Percentiles rank a stretch among this genome's conserved stretches.
Conservation (phyloP, 2,888 invertebrate genomes). For the Rhodophaea formosa region DNA sequence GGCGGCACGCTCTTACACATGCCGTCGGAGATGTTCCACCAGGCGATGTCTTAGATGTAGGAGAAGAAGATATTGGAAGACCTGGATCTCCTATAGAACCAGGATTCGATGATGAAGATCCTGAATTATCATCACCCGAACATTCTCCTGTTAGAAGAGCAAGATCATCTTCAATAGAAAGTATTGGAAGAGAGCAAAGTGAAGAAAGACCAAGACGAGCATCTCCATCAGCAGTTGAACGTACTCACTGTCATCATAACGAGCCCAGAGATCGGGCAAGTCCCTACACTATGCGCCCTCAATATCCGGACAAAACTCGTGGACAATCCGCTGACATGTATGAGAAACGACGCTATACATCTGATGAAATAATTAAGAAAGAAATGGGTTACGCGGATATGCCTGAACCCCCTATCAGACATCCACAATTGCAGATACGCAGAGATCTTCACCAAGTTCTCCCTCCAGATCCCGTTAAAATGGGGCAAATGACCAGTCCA, state of each 20-base stretch:
- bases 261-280: constrained; percentile 79
- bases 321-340: constrained; percentile 59
- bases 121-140: constrained; percentile 81
- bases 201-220: constrained; percentile 63
- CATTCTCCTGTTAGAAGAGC: constrained; percentile 82
- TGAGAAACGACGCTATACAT: constrained; percentile 70
- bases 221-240: constrained; percentile 73
- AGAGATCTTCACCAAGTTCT: constrained; percentile 85
- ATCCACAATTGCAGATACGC: constrained; percentile 87
- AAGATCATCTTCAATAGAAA: constrained; percentile 76
- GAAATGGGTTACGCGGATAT: constrained; percentile 74
- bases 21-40: constrained; percentile 93
- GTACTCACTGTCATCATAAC: constrained; percentile 86
- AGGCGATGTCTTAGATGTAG: constrained; percentile 86
- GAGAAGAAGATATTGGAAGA: constrained; percentile 82
- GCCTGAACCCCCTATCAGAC: constrained; percentile 68
- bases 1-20: constrained; percentile 94
- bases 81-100: constrained; percentile 79
- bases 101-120: constrained; percentile 77
- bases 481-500: constrained; percentile 65
- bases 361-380: constrained; percentile 72
- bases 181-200: constrained; percentile 70
- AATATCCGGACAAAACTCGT: constrained; percentile 76
- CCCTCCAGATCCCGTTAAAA: constrained; percentile 63
- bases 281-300: constrained; percentile 89